Percentiles rank a stretch among this genome's conserved stretches.
Conservation (phyloP, 2,888 invertebrate genomes). For the Linnaemya vulpina region DNA sequence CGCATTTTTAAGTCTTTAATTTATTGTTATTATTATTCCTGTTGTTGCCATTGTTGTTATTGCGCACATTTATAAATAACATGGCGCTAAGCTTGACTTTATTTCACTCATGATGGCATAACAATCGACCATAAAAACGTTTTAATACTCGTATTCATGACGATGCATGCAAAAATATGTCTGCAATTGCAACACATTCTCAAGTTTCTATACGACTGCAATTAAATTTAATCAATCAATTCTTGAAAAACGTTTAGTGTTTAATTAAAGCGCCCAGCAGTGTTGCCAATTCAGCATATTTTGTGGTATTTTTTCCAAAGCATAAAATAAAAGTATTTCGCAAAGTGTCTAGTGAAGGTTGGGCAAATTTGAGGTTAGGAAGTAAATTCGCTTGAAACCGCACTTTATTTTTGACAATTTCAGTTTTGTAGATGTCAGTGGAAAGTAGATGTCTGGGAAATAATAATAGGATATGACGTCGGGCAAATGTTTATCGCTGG, state of each 20-base stretch:
- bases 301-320: too few relatives aligned
- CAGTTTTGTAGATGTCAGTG: too few relatives aligned
- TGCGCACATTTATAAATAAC: slow-evolving; percentile 33
- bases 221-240: slow-evolving; percentile 69
- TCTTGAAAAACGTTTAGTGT: slow-evolving; percentile 42
- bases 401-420: too few relatives aligned
- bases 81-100: slow-evolving; percentile 65
- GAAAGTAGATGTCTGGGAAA: too few relatives aligned
- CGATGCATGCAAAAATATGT: slow-evolving; percentile 22
- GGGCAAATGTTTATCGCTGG: too few relatives aligned
- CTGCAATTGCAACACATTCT: background rate
- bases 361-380: too few relatives aligned
- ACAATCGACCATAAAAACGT: slow-evolving; percentile 50
- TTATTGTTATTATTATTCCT: slow-evolving; percentile 10
- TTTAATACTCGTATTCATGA: slow-evolving; percentile 45
- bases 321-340: too few relatives aligned
- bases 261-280: slow-evolving; percentile 8
- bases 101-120: slow-evolving; percentile 36
- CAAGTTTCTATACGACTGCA: slow-evolving; percentile 42
- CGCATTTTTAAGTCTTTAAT: slow-evolving; percentile 30
- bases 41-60: slow-evolving; percentile 5
- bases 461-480: too few relatives aligned
- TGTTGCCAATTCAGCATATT: too few relatives aligned
- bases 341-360: too few relatives aligned
- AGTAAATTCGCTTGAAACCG: too few relatives aligned